These are phyloP conservation scores for Plectrocnemia conspersa DNA, from an alignment of 1,140 invertebrate species.

Conservation along the genomic window DNA sequence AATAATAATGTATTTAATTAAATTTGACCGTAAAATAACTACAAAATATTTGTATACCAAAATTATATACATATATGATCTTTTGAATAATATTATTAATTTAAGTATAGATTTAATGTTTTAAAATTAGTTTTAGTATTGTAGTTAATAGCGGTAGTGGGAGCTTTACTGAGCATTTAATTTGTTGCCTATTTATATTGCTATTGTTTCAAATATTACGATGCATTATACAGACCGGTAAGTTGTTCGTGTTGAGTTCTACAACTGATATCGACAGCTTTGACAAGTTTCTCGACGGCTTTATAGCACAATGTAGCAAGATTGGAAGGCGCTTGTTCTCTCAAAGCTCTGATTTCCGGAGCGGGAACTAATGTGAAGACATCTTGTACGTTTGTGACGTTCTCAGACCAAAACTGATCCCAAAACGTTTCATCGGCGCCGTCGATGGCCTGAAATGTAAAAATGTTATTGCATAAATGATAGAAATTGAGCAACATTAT, in stretches of 20 bases:
- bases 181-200: no score
- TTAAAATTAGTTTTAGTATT: no score
- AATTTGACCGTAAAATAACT: no score
- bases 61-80: no score
- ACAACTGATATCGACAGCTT: conserved; percentile 89
- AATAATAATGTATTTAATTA: no score
- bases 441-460: conserved; percentile 71
- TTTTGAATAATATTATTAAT: no score
- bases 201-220: no score
- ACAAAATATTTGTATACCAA: no score
- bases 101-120: no score
- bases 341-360: conserved; percentile 83
- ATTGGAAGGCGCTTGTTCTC: conserved; percentile 97
- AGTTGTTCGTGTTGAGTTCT: conserved; percentile 91
- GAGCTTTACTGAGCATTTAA: no score
- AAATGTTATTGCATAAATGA: conserved; percentile 11
- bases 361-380: conserved; percentile 95
- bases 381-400: conserved; percentile 90
- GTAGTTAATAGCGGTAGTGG: no score
- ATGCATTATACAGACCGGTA: conserved; percentile 69
- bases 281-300: conserved; percentile 92
- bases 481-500: conserved; percentile 3
- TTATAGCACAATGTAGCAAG: conserved; percentile 98
- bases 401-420: conserved; percentile 99
- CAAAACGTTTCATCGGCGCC: conserved; percentile 91